Base-by-base conservation (phyloP, 2,888 invertebrate species). In the Oegoconia quadripuncta region DNA sequence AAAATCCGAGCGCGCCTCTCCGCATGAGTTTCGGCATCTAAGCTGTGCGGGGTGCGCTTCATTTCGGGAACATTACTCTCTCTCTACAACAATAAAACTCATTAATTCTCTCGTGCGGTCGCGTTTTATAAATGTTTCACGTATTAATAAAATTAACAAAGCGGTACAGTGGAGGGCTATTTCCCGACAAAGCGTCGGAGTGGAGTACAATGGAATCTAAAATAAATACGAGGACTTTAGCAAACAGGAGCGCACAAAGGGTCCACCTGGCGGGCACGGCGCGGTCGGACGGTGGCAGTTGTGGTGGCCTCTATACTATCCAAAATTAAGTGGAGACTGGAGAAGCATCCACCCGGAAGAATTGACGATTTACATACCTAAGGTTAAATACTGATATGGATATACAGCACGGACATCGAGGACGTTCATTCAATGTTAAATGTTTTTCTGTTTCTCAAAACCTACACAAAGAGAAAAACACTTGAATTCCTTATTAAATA, bases 91-190 rank as follows among this genome's bases (percentile, higher is more conserved):
- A 87, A 84, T 86, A 81, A 80, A 83, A 82, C 77, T 84, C 82
- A 86, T 86, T 82, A 86, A 86, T 80, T 77, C 76, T 66, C 70
- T 68, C 55, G 75, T 69, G 83, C 79, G 80, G 84, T 77, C 68
- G 77, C 67, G 80, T 78, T 75, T 79, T 78, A 82, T 86, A 80
- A 86, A 87, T 84, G 84, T 86, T 87, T 86, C 76, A 86, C 75
- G 76, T 82, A 84, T 84, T 87, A 83, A 87, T 87, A 86, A 87
- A 83, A 87, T 86, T 86, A 84, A 86, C 87, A 86, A 86, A 84
- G 83, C 77, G 50, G 73, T 71, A 66, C 70, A 72, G 71, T 69
- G 67, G 75, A 75, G 79, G 81, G 82, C 80, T 78, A 81, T 81
- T 79, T 74, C 62, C 71, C 75, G 72, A 79, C 82, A 83, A 81